phyloP scores from a whole-genome alignment of 2,113 vertebrate genomes.

The Chaetura pelagica region DNA sequence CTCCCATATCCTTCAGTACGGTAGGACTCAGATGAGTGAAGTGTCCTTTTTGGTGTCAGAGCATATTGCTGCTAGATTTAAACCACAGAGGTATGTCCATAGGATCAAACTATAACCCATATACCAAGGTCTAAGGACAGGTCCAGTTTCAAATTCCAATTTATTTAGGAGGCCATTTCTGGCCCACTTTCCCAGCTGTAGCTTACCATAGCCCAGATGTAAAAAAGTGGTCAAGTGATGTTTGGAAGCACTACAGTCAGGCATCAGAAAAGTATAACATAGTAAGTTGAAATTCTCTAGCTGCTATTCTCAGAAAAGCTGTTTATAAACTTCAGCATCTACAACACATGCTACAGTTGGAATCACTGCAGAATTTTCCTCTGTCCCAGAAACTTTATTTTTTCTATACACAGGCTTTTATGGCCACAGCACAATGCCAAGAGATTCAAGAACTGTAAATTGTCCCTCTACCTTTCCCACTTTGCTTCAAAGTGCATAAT shows the following conservation, averaged over 20 bases:
- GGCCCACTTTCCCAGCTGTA: background rate
- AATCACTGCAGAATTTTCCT: background rate
- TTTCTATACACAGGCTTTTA: background rate
- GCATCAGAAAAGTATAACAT: background rate
- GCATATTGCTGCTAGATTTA: background rate
- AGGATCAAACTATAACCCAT: background rate
- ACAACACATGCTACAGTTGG: background rate
- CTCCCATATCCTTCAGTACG: background rate
- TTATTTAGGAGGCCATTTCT: background rate
- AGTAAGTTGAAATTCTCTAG: slow-evolving; percentile 2
- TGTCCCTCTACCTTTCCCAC: slow-evolving; percentile 27
- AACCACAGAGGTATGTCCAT: background rate
- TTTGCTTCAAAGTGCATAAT: slow-evolving; percentile 65
- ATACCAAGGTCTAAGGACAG: background rate
- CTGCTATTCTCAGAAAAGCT: slow-evolving; percentile 21
- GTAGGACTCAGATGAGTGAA: background rate
- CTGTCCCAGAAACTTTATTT: background rate
- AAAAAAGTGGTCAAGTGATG: background rate
- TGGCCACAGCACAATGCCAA: background rate
- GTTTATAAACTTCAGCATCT: background rate
- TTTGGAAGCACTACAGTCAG: background rate
- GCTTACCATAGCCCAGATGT: background rate
- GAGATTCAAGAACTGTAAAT: slow-evolving; percentile 2
- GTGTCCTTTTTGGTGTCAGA: background rate
- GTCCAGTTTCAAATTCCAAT: background rate